Evolutionary conservation across 2,888 invertebrate genomes (phyloP).

Genomic region (Morpho achilles): DNA sequence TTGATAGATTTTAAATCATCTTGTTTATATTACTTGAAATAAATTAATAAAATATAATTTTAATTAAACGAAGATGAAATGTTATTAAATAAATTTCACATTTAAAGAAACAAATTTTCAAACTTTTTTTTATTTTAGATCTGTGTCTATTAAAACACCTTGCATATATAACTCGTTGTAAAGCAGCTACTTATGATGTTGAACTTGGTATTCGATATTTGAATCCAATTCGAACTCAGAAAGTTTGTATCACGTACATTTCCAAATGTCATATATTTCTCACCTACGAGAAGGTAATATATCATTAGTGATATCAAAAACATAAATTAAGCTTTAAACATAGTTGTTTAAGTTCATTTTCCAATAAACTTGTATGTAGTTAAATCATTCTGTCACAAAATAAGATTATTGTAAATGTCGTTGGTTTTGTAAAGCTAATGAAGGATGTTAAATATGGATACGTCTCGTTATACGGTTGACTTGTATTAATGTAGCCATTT

Average conservation of each 20-base stretch:
- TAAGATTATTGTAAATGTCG: conserved; percentile 61
- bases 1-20: conserved; percentile 18
- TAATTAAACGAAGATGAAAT: not conserved
- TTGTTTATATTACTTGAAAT: conserved; percentile 7
- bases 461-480: conserved; percentile 25
- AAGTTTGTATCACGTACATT: conserved; percentile 48
- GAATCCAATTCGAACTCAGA: conserved; percentile 48
- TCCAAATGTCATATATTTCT: conserved; percentile 68
- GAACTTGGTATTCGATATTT: conserved; percentile 37
- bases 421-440: conserved; percentile 72
- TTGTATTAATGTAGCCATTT: conserved; percentile 23
- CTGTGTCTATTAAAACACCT: not conserved
- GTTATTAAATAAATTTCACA: not conserved
- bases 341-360: not conserved
- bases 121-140: not conserved
- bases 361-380: conserved; percentile 17
- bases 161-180: conserved; percentile 5
- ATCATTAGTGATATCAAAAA: not conserved
- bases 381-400: conserved; percentile 33
- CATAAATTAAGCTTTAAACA: conserved; percentile 29
- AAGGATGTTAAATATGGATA: conserved; percentile 43
- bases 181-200: conserved; percentile 11
- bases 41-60: conserved; percentile 1
- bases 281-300: conserved; percentile 39
- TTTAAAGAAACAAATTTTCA: no score